Evolutionary conservation across 2,113 vertebrate genomes (phyloP).

Genomic region (Ranitomeya variabilis): DNA sequence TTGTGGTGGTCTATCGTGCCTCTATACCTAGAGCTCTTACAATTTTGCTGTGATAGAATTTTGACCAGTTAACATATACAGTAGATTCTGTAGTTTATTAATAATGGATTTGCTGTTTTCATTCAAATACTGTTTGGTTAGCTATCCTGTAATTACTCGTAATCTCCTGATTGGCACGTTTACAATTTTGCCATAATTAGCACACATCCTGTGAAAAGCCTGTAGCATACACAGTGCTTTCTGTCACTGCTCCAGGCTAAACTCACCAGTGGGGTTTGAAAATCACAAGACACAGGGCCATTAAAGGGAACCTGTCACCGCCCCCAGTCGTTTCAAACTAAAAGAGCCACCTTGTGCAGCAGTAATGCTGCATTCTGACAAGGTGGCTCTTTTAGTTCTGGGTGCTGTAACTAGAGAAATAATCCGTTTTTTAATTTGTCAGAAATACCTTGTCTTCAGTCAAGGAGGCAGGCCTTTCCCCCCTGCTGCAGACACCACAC

Average conservation of each 20-base stretch:
- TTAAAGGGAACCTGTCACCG: too few relatives aligned
- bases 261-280: background rate
- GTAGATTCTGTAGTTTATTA: background rate
- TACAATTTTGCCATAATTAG: background rate
- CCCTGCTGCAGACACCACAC: too few relatives aligned
- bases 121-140: background rate
- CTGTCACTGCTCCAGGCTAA: background rate
- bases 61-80: background rate
- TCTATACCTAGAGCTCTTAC: background rate
- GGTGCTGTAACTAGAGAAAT: too few relatives aligned
- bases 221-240: background rate
- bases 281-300: background rate
- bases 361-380: too few relatives aligned
- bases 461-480: too few relatives aligned
- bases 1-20: background rate
- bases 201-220: background rate
- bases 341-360: too few relatives aligned
- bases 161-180: background rate
- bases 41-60: background rate
- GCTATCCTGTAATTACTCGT: background rate
- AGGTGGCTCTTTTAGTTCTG: too few relatives aligned
- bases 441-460: too few relatives aligned
- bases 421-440: too few relatives aligned
- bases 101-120: background rate
- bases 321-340: too few relatives aligned